Base-by-base conservation (phyloP, 2,888 invertebrate genomes). In the Phymatocera aterrima region DNA sequence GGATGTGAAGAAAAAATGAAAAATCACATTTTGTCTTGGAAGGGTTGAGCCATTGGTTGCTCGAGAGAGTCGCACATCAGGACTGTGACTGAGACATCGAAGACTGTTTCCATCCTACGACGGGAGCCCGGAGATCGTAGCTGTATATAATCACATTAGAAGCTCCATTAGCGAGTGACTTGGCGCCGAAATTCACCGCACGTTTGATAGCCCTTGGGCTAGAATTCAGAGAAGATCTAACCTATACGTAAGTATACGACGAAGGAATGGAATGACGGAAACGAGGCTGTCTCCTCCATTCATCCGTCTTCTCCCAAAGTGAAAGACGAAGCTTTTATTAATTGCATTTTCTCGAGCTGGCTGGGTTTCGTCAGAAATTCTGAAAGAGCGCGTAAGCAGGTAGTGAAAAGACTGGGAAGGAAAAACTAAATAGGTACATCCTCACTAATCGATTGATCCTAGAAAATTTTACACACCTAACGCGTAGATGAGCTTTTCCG, bases 121-220 rank as follows among this genome's bases (percentile, higher is more conserved):
- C 24, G 43, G 51, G 12, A 43, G 18, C 34, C 75, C 48, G 60
- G 61, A 79, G 79, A 74, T 80, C 61, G 78, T 46, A 60, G 48
- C 31, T 78, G 75, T 43, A 43, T 46, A 68, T 80, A 80, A 80
- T 80, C 74, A 79, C 78, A 77, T 80, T 80, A 80, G 79, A n/a
- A 48, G 79, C 70, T 77, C 80, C 80, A 80, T 80, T 80, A 80
- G 79, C 78, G 70, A 77, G 79, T 72, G 80, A 80, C 79, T 80
- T n/a, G 77, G 77, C 79, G 77, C 80, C 77, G 72, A 80, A 80
- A 80, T 77, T 80, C 54, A 70, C 68, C 77, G 31, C 57, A 72
- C 70, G 57, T 80, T 64, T 72, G 79, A 80, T 80, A 70, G 78
- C 78, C n/a, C 78, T 48, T 24, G 34, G 48, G 70, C 48, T 48